These are phyloP conservation scores for Philypnodon macrostomus DNA, from an alignment of 2,797 vertebrate species.

Conservation along the genomic window DNA sequence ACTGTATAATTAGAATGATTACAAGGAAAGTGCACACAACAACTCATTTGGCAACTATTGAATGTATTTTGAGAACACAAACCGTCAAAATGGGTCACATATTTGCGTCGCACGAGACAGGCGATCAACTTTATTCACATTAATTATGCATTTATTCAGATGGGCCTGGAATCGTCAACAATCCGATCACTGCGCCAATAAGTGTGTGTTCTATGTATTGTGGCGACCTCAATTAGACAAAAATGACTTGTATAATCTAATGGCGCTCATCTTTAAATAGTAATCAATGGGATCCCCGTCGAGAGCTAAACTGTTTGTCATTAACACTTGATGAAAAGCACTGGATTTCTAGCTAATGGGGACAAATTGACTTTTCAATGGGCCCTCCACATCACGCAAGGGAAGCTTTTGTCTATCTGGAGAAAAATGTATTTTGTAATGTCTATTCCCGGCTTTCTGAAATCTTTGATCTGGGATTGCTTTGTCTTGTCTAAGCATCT, in stretches of 20 bases:
- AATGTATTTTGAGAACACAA: constrained; percentile 74
- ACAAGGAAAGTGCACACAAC: constrained; percentile 71
- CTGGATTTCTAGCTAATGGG: constrained; percentile 57
- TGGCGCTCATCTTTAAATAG: constrained; percentile 74
- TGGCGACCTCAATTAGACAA: constrained; percentile 64
- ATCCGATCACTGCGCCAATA: constrained; percentile 72
- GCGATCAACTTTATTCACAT: constrained; percentile 72
- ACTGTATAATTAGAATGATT: constrained; percentile 83
- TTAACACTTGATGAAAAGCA: constrained; percentile 68
- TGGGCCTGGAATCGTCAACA: constrained; percentile 64
- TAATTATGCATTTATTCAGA: constrained; percentile 67
- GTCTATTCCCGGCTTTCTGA: constrained; percentile 24
- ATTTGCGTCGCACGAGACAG: constrained; percentile 58
- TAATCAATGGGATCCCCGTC: constrained; percentile 76
- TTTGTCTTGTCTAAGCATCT: constrained; percentile 29
- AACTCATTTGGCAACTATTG: constrained; percentile 76
- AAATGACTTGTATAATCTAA: constrained; percentile 67
- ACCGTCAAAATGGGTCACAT: constrained; percentile 78
- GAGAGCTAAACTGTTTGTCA: constrained; percentile 71
- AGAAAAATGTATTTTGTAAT: constrained; percentile 31
- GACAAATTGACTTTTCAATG: constrained; percentile 73
- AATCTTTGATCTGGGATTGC: constrained; percentile 16
- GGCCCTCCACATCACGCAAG: constrained; percentile 32
- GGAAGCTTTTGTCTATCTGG: constrained; percentile 38
- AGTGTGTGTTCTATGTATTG: constrained; percentile 70